Evolutionary conservation across 1,140 invertebrate species (phyloP).

Genomic region (Drosophila ficusphila): DNA sequence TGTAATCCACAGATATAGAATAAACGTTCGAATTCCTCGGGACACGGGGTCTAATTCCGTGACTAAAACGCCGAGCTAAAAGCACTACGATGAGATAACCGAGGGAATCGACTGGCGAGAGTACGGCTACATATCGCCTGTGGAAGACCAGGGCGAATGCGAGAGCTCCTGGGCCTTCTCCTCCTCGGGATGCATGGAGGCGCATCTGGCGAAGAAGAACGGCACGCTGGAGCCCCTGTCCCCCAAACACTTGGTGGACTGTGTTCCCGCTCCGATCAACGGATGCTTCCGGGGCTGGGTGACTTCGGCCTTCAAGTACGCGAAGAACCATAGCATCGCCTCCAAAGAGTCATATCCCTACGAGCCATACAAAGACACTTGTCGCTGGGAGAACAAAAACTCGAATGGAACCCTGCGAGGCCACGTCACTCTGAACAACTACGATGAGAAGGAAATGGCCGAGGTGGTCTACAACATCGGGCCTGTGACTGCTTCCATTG

Average conservation of each 20-base stretch:
- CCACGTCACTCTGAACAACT: conserved; percentile 86
- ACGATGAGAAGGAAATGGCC: conserved; percentile 88
- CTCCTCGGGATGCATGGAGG: conserved; percentile 92
- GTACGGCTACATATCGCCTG: neutral
- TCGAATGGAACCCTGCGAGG: neutral
- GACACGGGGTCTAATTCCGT: too few species aligned
- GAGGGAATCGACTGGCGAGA: conserved; percentile 1
- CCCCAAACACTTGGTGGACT: conserved; percentile 96
- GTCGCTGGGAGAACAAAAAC: neutral
- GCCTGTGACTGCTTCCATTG: conserved; percentile 11
- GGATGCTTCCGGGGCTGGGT: conserved; percentile 94
- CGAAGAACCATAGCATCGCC: conserved; percentile 90
- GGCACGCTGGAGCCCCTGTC: conserved; percentile 90
- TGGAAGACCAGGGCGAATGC: conserved; percentile 91
- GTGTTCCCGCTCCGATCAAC: conserved; percentile 91
- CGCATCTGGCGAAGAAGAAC: conserved; percentile 87
- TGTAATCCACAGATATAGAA: too few species aligned
- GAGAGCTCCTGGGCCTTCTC: too few species aligned
- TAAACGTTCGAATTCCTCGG: too few species aligned
- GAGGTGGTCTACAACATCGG: conserved; percentile 88
- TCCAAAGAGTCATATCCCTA: conserved; percentile 90
- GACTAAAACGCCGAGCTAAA: neutral
- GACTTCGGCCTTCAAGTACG: conserved; percentile 89
- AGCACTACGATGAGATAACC: neutral
- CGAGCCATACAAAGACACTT: conserved; percentile 86